Conservation (phyloP, 2,888 invertebrate species). For the Biston betularia region DNA sequence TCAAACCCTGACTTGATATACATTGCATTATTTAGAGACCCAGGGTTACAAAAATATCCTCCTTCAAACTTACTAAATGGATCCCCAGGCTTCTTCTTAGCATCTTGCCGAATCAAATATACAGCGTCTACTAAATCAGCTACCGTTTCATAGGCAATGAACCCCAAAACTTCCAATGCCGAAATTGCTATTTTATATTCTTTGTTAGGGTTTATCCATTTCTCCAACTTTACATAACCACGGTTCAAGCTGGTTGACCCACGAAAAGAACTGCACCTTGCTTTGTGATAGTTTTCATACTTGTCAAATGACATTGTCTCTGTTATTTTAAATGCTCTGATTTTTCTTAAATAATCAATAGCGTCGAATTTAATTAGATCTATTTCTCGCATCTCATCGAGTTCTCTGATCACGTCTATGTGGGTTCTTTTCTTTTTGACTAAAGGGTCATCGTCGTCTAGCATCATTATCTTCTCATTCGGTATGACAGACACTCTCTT, state of each 20-base stretch:
- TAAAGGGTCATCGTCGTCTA: slow-evolving; percentile 84
- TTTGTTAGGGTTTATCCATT: slow-evolving; percentile 88
- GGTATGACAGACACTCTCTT: slow-evolving; percentile 61
- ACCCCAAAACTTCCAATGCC: slow-evolving; percentile 92
- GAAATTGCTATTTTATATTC: slow-evolving; percentile 87
- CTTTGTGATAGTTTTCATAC: slow-evolving; percentile 93
- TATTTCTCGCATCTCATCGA: slow-evolving; percentile 86
- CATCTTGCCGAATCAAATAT: slow-evolving; percentile 92
- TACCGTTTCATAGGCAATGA: slow-evolving; percentile 95
- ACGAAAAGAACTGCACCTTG: slow-evolving; percentile 91
- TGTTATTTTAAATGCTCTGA: slow-evolving; percentile 86
- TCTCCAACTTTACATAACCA: slow-evolving; percentile 85
- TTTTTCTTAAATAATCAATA: slow-evolving; percentile 85
- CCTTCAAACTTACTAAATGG: slow-evolving; percentile 89
- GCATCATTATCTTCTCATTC: slow-evolving; percentile 61
- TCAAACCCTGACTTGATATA: slow-evolving; percentile 87
- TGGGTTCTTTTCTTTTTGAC: slow-evolving; percentile 75
- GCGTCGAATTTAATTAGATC: slow-evolving; percentile 83
- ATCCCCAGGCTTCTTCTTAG: slow-evolving; percentile 88
- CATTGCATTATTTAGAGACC: slow-evolving; percentile 84
- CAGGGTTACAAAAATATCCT: slow-evolving; percentile 88
- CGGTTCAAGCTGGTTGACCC: slow-evolving; percentile 75
- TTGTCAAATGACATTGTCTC: slow-evolving; percentile 84
- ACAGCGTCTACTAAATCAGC: slow-evolving; percentile 95
- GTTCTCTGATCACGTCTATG: slow-evolving; percentile 81